Base-by-base conservation (phyloP, 1,140 invertebrate species). In the Doryteuthis pealeii region DNA sequence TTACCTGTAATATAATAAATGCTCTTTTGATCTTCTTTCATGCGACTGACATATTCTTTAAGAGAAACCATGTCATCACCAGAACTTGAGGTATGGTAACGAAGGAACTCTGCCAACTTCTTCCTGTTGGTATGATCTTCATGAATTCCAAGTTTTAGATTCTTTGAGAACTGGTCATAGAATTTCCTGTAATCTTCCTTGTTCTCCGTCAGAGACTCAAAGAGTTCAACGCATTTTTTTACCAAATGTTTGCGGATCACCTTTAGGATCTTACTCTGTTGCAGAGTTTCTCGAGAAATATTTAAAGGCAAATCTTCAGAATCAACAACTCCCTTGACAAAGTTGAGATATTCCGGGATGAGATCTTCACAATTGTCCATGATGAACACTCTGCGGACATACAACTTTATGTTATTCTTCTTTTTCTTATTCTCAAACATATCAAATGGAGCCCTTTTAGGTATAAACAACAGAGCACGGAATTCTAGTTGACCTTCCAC, bases 331-430 rank as follows among this genome's bases (percentile, higher is more conserved):
- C 98, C 98, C 88, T 94, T 95, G 81, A 98, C 93, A 90, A 97
- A 99, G 90, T 97, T 98, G 73, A 99, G 90, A 86, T 99, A 99
- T 84, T 99, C 96, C 0, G 98, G 98, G 84, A 99, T 99, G 18
- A 99, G 90, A 80, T 99, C 97, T 87, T 99, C 96, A 85, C 96
- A 99, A 89, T 99, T 99, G 88, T 99, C 98, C 96, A 99, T 99
- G 87, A 99, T 99, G 90, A 99, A 99, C 0, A 99, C 96, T 78
- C 96, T 90, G 72, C 97, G 91, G 0, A 99, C 97, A 82, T 99
- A 99, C 80, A 99, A 87, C 84, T 99, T 99, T 83, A 99, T 99
- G 89, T 98, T 97, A 89, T 99, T 99, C 91, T 97, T 98, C 84
- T 94, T 93, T 88, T 99, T 99, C 89, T 96, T 96, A 88, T 98